Conservation (phyloP, 2,888 invertebrate genomes). For the Ernsta delagoae region DNA sequence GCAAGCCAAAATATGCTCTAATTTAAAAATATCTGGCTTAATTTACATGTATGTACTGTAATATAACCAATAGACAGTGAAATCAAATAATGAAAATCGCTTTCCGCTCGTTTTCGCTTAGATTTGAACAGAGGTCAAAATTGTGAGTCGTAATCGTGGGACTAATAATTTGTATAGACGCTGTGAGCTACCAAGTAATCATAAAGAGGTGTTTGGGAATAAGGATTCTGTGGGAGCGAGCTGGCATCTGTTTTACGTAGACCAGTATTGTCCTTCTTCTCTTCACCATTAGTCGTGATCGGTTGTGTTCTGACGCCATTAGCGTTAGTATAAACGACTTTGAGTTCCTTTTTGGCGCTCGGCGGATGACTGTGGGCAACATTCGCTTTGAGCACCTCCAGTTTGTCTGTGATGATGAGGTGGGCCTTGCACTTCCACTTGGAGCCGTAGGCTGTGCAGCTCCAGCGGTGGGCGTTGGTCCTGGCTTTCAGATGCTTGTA, state of each 20-base stretch:
- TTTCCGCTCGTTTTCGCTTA: constrained; percentile 14
- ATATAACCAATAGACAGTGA: background rate
- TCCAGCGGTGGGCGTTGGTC: constrained; percentile 72
- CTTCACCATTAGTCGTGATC: constrained; percentile 8
- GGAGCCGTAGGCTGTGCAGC: constrained; percentile 73
- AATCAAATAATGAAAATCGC: background rate
- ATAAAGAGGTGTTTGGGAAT: constrained; percentile 59
- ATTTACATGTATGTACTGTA: too few species aligned
- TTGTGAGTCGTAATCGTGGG: background rate
- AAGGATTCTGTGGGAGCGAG: constrained; percentile 38
- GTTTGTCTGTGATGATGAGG: constrained; percentile 70
- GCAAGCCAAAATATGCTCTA: too few species aligned
- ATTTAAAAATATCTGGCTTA: too few species aligned
- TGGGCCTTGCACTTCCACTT: constrained; percentile 75
- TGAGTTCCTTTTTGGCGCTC: constrained; percentile 50
- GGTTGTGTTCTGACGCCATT: constrained; percentile 34
- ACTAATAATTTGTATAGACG: constrained; percentile 63
- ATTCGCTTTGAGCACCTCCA: constrained; percentile 70
- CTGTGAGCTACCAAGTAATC: constrained; percentile 71
- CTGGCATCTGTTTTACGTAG: constrained; percentile 10
- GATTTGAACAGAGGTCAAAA: constrained; percentile 35
- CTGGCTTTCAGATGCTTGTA: constrained; percentile 75
- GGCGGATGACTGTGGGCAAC: constrained; percentile 68
- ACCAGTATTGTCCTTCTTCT: constrained; percentile 43
- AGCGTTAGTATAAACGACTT: constrained; percentile 17